Base-by-base conservation (phyloP, 2,888 invertebrate species). In the Idaea dimidiata region DNA sequence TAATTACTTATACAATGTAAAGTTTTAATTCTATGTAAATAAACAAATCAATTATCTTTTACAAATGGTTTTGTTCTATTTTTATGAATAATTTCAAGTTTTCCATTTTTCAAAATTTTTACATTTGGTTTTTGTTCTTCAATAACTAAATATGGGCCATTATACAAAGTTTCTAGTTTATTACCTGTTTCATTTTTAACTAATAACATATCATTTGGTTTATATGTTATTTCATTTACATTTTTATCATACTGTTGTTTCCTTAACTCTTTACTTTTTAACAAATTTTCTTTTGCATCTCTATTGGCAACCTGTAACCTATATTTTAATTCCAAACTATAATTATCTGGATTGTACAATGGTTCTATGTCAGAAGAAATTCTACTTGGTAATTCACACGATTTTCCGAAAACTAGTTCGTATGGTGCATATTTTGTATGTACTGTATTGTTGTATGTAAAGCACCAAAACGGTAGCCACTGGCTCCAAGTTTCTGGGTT, bases 11-110 rank as follows among this genome's bases (percentile, higher is more conserved):
- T n/a, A n/a, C n/a, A n/a, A n/a, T n/a, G n/a, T n/a, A n/a, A n/a
- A n/a, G n/a, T n/a, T n/a, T n/a, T 32, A 32, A 32, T 7, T 69
- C 58, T 69, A 31, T 33, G 58, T 63, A 70, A 72, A 66, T 59
- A 59, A 65, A 68, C 59, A 73, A 72, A 74, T 64, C 63, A 70
- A 73, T 73, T 68, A 72, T 32, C 31, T 59, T 60, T 56, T 58
- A 10, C 32, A 59, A 60, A 59, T 56, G 17, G 58, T 32, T 59
- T 59, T 59, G 53, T 24, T 24, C 18, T 33, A 18, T 54, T 59
- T 59, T 43, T 63, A 66, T 33, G 54, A 16, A 54, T 16, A 54
- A 54, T 54, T n/a, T 54, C 54, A 54, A 7, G 54, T 58, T 62
- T 17, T 59, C 17, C 7, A n/a, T n/a, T n/a, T n/a, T n/a, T n/a